Conservation (phyloP, 2,888 invertebrate species). For the Cheilosia vernalis region DNA sequence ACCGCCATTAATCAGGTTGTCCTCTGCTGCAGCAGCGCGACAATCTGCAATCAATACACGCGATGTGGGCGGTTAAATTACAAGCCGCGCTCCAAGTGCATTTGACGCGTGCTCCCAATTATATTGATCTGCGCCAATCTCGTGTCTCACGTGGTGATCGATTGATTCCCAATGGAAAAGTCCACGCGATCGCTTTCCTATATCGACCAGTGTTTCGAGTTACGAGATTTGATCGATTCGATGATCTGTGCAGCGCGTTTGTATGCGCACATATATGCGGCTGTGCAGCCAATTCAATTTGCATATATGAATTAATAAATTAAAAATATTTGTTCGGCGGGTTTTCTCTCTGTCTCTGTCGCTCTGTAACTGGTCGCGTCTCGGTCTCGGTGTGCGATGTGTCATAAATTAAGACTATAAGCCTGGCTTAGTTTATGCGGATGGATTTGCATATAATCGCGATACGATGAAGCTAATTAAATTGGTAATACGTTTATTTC, state of each 20-base stretch:
- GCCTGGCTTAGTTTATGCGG: slow-evolving; percentile 55
- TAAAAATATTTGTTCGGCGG: slow-evolving; percentile 58
- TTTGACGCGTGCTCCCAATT: slow-evolving; percentile 66
- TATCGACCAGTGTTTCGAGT: slow-evolving; percentile 43
- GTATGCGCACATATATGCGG: background rate
- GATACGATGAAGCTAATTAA: slow-evolving; percentile 59
- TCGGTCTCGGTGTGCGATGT: slow-evolving; percentile 12
- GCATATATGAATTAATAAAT: slow-evolving; percentile 58
- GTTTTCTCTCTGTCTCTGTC: slow-evolving; percentile 23
- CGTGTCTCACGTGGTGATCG: slow-evolving; percentile 44
- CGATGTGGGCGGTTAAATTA: slow-evolving; percentile 61
- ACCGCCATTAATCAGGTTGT: slow-evolving; percentile 59
- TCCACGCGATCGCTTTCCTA: slow-evolving; percentile 22
- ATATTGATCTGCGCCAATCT: slow-evolving; percentile 58
- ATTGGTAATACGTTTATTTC: slow-evolving; percentile 68
- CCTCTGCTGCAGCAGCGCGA: slow-evolving; percentile 27
- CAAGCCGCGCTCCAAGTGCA: slow-evolving; percentile 51
- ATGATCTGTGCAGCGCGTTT: slow-evolving; percentile 19
- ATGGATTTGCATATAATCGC: slow-evolving; percentile 65
- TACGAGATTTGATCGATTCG: slow-evolving; percentile 53
- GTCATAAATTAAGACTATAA: slow-evolving; percentile 63
- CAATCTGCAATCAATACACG: slow-evolving; percentile 56
- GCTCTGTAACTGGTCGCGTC: background rate
- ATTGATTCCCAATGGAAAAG: slow-evolving; percentile 55
- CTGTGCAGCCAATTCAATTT: slow-evolving; percentile 39